Base-by-base conservation (phyloP, 2,888 invertebrate genomes). In the Caenorhabditis uteleia region DNA sequence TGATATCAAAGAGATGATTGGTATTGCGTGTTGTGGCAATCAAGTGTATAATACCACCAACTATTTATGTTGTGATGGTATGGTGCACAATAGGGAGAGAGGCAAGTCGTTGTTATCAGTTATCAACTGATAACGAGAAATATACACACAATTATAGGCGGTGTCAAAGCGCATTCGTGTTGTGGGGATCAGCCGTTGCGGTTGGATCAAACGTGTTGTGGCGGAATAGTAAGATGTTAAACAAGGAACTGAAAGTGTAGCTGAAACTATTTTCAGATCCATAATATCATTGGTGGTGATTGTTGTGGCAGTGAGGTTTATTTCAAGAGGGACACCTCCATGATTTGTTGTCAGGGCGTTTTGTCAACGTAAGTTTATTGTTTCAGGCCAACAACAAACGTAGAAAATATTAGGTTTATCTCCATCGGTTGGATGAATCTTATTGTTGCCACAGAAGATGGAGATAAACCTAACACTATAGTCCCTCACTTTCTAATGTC, bases 161-260 rank as follows among this genome's bases (percentile, higher is more conserved):
- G 67, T 43, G 62, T 70, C 33, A 74, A 67, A 57, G 75, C 77
- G 21, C 74, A 77, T 51, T 64, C 70, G 31, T 79, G 78, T 49
- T 78, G 78, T 44, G 76, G 74, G 7, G 65, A 69, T 33, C 73
- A 80, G 47, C 77, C 78, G 8, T 58, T 81, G 33, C 66, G 75
- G 23, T 78, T 78, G 51, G 80, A 81, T 62, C 79, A 81, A 58
- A 81, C 81, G 12, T 81, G 81, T 65, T 81, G 81, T 43, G 59
- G 70, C 27, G 80, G 78, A 40, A 61, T 77, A 36, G 80, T 79
- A 36, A 67, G 74, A 48, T 16, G 20, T 29, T 8, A 29, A 12
- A 29, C 29, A 29, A 8, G 6, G 6, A 8, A 29, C 12, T 6
- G 12, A 29, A 29, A 29, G 12, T 8, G 12, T 29, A 8, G 29